Conservation (phyloP, 2,113 vertebrate genomes). For the Onychostoma macrolepis region DNA sequence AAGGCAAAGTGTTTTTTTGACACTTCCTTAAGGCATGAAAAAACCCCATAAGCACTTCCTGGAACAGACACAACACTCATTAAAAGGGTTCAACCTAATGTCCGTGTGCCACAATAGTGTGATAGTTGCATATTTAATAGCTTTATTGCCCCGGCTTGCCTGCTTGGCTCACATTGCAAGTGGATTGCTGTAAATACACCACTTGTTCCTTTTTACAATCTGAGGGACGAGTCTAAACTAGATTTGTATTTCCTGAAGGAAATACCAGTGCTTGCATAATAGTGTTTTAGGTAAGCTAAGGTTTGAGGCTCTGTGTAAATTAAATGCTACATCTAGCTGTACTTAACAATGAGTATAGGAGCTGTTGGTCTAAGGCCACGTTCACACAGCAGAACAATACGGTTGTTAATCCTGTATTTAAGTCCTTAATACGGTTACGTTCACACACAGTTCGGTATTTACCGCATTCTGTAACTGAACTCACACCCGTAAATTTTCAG, state of each 20-base stretch:
- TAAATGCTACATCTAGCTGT: neutral
- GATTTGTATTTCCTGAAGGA: neutral
- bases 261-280: neutral
- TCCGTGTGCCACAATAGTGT: neutral
- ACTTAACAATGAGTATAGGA: neutral
- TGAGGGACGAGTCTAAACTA: conserved; percentile 5
- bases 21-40: conserved; percentile 22
- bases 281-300: neutral
- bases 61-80: conserved; percentile 12
- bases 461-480: too few species aligned
- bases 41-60: conserved; percentile 6
- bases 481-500: too few species aligned
- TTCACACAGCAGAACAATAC: too few species aligned
- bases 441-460: too few species aligned
- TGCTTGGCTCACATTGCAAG: neutral
- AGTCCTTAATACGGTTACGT: too few species aligned
- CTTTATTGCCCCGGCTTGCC: neutral
- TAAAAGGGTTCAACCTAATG: neutral
- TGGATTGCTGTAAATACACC: conserved; percentile 9
- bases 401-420: too few species aligned
- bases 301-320: neutral
- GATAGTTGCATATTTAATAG: neutral
- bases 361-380: too few species aligned
- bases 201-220: neutral
- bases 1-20: conserved; percentile 21